Base-by-base conservation (phyloP, 2,113 vertebrate genomes). In the Carlito syrichta region DNA sequence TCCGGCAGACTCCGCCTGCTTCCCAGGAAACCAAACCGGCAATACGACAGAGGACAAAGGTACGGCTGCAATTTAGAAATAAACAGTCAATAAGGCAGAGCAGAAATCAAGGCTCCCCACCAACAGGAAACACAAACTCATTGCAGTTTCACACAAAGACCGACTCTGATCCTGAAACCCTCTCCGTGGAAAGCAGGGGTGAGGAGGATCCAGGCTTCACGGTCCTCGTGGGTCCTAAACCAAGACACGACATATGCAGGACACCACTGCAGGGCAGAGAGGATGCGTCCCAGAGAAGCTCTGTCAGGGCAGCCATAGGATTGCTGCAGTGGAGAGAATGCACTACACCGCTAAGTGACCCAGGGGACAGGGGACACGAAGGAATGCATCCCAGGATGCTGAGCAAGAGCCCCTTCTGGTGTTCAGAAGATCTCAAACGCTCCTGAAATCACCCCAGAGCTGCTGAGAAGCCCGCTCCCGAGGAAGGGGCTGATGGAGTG, bases 341-440 rank as follows among this genome's bases (percentile, higher is more conserved):
- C 0, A 4, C 13, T 35, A 14, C 16, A 3, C 4, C 40, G n/a
- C 30, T 3, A 3, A 0, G 0, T 3, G n/a, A 14, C 8, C 0
- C 5, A 0, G 12, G 1, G 5, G 22, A 0, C 5, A 0, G 12
- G 1, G 5, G 22, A 4, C 9, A 2, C 40, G 6, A 11, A 32
- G 14, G 50, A 1, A 10, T 2, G 40, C 5, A 10, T 23, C 3
- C n/a, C 68, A 17, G 58, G n/a, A 11, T 2, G 9, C 0, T 6
- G 7, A 2, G 60, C 3, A 25, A 8, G 20, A 45, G 45, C 43
- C 5, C 62, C 56, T 19, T 8, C 12, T 0, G 12, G n/a, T 0
- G 3, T 40, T 71, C 38, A 1, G 62, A n/a, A 7, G 1, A 5
- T 6, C 38, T 79, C 50, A 11, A 8, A 62, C 40, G 38, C 3